These are phyloP conservation scores for Neodiprion virginianus DNA, from an alignment of 1,140 invertebrate species.

Conservation along the genomic window DNA sequence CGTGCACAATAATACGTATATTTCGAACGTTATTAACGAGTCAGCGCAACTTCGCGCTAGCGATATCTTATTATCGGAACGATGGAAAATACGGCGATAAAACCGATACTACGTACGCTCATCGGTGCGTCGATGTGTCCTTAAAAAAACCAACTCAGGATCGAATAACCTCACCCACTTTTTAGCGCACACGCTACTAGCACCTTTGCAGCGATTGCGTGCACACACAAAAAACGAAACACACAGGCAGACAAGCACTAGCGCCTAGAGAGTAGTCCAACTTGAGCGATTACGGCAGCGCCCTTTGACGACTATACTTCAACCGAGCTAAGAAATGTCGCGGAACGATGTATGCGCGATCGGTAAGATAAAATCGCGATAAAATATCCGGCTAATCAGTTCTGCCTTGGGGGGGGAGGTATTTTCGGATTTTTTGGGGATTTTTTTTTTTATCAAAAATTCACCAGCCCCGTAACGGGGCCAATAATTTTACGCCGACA, in stretches of 20 bases:
- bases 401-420: no score
- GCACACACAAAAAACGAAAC: neutral
- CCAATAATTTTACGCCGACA: no score
- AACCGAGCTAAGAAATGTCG: slow-evolving; percentile 22
- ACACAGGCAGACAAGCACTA: neutral
- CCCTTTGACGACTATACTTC: slow-evolving; percentile 45
- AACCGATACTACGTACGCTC: neutral
- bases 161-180: slow-evolving; percentile 39
- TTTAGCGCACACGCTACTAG: slow-evolving; percentile 39
- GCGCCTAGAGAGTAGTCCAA: neutral
- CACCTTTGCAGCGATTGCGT: slow-evolving; percentile 36
- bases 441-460: no score
- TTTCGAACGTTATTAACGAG: neutral
- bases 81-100: neutral
- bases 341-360: no score
- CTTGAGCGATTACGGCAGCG: slow-evolving; percentile 43
- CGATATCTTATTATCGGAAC: no score
- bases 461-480: no score
- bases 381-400: no score
- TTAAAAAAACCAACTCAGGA: slow-evolving; percentile 3
- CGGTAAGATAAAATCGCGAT: no score
- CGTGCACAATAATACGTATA: neutral
- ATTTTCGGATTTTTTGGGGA: no score
- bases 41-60: neutral
- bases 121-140: neutral